A percentile compares a stretch with the other conserved stretches of the same genome.
phyloP scores from a whole-genome alignment of 2,113 vertebrate species.

The Malurus alboscapulatus region DNA sequence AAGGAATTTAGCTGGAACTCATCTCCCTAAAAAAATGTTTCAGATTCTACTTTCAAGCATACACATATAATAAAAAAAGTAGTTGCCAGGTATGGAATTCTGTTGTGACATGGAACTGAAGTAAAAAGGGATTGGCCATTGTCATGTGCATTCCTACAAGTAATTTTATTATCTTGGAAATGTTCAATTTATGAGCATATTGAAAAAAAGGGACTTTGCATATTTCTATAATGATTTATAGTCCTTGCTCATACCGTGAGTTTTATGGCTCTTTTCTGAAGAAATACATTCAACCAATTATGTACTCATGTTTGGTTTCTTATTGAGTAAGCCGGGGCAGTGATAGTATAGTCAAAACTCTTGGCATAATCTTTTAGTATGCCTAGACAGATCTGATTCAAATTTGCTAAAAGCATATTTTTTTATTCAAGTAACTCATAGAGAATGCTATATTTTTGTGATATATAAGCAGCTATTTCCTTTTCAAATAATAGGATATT shows the following conservation, averaged over 20 bases:
- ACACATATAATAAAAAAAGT: neutral
- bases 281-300: neutral
- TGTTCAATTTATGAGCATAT: neutral
- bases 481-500: conserved; percentile 11
- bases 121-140: neutral
- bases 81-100: neutral
- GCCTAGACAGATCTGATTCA: neutral
- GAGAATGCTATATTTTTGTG: neutral
- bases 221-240: conserved; percentile 21
- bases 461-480: neutral
- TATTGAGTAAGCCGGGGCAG: neutral
- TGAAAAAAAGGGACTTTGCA: neutral
- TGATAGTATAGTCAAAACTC: neutral
- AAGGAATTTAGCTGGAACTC: neutral
- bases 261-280: conserved; percentile 33
- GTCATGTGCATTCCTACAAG: neutral
- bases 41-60: neutral
- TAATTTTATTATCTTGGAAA: neutral
- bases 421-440: neutral
- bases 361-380: neutral
- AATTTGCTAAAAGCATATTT: neutral
- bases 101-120: neutral
- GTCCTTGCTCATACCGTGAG: neutral
- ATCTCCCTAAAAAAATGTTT: neutral
- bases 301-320: neutral